A percentile compares a stretch with the other conserved stretches of the same genome.
Conservation (phyloP, 1,140 invertebrate genomes). For the Hydropsyche tenuis region DNA sequence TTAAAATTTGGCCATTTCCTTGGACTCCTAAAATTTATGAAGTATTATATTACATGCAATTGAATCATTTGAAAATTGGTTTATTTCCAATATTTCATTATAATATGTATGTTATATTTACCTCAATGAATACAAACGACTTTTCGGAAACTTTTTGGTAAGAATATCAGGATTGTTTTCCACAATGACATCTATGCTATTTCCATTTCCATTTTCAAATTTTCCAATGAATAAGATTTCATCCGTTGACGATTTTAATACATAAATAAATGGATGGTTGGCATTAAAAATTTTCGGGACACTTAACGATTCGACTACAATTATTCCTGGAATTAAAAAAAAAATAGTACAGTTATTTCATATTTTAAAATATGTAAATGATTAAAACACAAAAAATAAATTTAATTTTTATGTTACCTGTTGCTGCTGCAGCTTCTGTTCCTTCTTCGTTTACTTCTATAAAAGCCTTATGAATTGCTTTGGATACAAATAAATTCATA, state of each 20-base stretch:
- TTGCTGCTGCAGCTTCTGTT: constrained; percentile 74
- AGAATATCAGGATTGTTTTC: background rate
- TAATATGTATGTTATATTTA: background rate
- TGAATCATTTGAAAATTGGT: background rate
- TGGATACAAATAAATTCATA: constrained; percentile 56
- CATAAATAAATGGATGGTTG: background rate
- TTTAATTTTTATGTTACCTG: no score
- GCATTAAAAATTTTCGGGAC: background rate
- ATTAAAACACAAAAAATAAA: no score
- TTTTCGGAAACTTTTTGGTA: background rate
- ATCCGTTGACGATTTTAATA: background rate
- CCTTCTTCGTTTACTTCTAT: constrained; percentile 80
- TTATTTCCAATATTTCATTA: background rate
- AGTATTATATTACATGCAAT: no score
- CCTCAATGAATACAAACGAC: background rate
- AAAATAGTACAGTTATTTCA: background rate
- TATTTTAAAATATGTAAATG: no score
- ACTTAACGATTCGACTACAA: background rate
- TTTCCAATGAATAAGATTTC: constrained; percentile 5
- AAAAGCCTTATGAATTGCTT: constrained; percentile 74
- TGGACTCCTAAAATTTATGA: no score
- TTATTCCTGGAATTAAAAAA: background rate
- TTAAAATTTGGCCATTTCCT: no score
- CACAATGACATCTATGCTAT: no score
- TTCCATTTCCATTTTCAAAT: background rate